Base-by-base conservation (phyloP, 2,797 vertebrate species). In the Anguilla pacifica region DNA sequence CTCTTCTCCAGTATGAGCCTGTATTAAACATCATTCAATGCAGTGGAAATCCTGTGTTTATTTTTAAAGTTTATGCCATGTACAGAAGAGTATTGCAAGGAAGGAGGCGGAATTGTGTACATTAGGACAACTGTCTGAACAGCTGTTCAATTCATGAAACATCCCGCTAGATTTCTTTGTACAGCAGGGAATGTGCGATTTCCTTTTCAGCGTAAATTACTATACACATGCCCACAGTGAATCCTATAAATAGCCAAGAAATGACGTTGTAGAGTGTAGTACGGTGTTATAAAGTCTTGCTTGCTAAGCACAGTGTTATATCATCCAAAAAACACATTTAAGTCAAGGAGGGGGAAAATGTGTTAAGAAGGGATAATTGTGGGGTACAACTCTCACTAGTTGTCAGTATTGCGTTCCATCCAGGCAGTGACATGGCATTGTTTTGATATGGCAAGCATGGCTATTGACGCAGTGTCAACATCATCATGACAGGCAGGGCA, bases 371-470 rank as follows among this genome's bases (percentile, higher is more conserved):
- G 39, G 17, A 46, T 82, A 82, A 82, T 49, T 82, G 43, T 46
- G 2, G 43, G 46, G 39, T 82, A n/a, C 43, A 25, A n/a, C 79
- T 82, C 79, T 82, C 19, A 55, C 55, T 82, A 43, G 70, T 87
- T 87, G 72, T 39, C 31, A 39, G 74, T 28, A 35, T 57, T 77
- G n/a, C 11, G 43, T 31, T 89, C 64, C 91, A 88, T 88, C 92
- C 89, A 91, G 59, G 90, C 91, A 93, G 90, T 84, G 89, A 87
- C 90, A 74, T 87, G 90, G 88, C 91, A 89, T 77, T 95, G 93
- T 96, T 96, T 94, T 96, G 93, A 95, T 94, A 90, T 0, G 87
- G 89, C 83, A 88, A 35, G 87, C 91, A 86, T 89, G 94, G 93
- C 89, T 91, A 88, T 87, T 93, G 92, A 91, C 85, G 86, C 72